These are phyloP conservation scores for Hyposmocoma kahamanoa DNA, from an alignment of 1,140 invertebrate species.

Conservation along the genomic window DNA sequence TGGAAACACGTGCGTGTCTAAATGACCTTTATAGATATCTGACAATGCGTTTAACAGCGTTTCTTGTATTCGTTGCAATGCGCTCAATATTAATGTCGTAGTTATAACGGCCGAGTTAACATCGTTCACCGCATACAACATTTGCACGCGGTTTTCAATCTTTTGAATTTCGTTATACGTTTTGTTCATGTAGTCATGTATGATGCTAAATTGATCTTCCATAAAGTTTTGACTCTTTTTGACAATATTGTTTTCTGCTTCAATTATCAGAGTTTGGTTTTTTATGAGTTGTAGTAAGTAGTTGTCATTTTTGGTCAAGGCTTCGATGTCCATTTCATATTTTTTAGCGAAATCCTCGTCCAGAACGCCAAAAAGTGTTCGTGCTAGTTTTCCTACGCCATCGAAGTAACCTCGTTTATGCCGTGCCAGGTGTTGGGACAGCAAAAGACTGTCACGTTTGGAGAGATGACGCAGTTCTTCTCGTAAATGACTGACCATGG, in stretches of 20 bases:
- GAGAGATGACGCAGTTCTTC: no score
- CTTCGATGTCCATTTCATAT: slow-evolving; percentile 1
- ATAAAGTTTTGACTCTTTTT: not conserved
- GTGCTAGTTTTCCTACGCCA: not conserved
- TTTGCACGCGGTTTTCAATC: not conserved
- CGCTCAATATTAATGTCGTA: not conserved
- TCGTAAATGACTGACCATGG: no score
- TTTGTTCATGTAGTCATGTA: not conserved
- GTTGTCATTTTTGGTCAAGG: slow-evolving; percentile 6
- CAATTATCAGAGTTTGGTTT: not conserved
- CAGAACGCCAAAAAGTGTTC: not conserved
- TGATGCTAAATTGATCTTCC: not conserved
- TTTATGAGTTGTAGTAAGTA: not conserved
- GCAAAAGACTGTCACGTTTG: no score
- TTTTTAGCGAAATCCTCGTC: not conserved
- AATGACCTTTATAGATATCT: not conserved
- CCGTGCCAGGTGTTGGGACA: not conserved
- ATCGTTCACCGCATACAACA: not conserved
- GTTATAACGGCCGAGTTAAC: not conserved
- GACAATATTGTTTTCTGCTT: not conserved
- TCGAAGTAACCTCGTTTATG: not conserved
- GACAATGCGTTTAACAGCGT: not conserved
- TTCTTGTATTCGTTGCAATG: not conserved
- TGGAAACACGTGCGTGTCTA: not conserved
- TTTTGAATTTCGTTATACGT: not conserved